These are phyloP conservation scores for Aspidapion aeneum DNA, from an alignment of 2,888 invertebrate genomes.

Conservation along the genomic window DNA sequence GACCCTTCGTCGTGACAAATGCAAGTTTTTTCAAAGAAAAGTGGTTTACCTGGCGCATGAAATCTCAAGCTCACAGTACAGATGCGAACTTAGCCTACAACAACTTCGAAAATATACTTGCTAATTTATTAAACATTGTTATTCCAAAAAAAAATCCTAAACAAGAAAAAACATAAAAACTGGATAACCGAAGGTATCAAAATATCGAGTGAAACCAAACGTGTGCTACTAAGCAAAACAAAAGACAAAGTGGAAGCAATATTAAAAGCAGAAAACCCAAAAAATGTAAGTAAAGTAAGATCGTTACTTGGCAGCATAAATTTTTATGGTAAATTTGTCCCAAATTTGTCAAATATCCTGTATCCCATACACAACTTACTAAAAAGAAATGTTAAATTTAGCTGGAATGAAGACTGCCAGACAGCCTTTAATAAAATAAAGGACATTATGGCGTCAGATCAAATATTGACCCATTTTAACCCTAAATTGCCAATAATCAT, in stretches of 20 bases:
- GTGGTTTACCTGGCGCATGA: constrained; percentile 36
- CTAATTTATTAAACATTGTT: no score
- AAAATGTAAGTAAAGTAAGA: constrained; percentile 15
- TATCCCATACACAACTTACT: constrained; percentile 20
- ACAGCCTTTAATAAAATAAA: background rate
- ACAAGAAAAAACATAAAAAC: no score
- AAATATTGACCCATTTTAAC: constrained; percentile 24
- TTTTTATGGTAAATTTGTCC: constrained; percentile 21
- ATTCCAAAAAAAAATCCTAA: no score
- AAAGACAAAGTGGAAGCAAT: constrained; percentile 24
- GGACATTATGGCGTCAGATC: constrained; percentile 19
- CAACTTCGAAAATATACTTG: no score
- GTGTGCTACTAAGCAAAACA: constrained; percentile 20
- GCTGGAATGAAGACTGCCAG: constrained; percentile 21
- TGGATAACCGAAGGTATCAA: no score
- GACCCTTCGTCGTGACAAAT: constrained; percentile 35
- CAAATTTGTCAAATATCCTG: constrained; percentile 11
- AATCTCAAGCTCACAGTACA: no score
- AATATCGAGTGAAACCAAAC: no score
- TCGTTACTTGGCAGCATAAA: constrained; percentile 18
- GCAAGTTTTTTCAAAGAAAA: constrained; percentile 36
- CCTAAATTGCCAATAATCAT: constrained; percentile 23
- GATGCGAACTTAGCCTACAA: no score
- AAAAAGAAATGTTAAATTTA: constrained; percentile 14
- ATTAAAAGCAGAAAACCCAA: constrained; percentile 17